These are phyloP conservation scores for Sigmodon hispidus DNA, from an alignment of 2,113 vertebrate genomes.

Conservation along the genomic window DNA sequence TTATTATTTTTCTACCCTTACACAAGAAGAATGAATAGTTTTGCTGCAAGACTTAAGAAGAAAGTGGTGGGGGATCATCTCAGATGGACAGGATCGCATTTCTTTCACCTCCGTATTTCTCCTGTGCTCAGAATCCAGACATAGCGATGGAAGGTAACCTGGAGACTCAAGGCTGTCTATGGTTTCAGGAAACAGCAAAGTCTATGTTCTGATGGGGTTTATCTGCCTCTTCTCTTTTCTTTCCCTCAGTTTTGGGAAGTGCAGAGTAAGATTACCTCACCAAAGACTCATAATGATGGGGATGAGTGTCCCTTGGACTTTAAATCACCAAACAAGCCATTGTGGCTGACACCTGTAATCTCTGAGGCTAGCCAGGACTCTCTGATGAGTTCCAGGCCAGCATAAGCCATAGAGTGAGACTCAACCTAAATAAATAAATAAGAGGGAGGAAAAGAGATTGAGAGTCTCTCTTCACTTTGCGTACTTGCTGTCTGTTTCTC, in stretches of 20 bases:
- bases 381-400: background rate
- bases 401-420: background rate
- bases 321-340: background rate
- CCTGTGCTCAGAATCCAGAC: background rate
- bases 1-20: background rate
- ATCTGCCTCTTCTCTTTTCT: background rate
- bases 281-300: background rate
- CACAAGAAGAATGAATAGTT: conserved; percentile 22
- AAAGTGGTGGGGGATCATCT: background rate
- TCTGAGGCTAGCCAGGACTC: background rate
- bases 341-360: background rate
- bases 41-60: background rate
- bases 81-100: background rate
- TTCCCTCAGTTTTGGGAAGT: background rate
- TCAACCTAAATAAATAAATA: background rate
- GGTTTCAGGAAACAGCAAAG: background rate
- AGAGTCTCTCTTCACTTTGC: background rate
- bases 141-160: background rate
- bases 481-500: background rate
- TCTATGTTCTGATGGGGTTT: background rate
- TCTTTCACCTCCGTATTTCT: background rate
- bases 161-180: background rate
- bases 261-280: background rate
- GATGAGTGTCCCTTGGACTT: background rate
- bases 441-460: background rate